Evolutionary conservation across 2,797 vertebrate genomes (phyloP), one percentile per base, ranked within the genome.

Genomic region (Eremophila alpestris): DNA sequence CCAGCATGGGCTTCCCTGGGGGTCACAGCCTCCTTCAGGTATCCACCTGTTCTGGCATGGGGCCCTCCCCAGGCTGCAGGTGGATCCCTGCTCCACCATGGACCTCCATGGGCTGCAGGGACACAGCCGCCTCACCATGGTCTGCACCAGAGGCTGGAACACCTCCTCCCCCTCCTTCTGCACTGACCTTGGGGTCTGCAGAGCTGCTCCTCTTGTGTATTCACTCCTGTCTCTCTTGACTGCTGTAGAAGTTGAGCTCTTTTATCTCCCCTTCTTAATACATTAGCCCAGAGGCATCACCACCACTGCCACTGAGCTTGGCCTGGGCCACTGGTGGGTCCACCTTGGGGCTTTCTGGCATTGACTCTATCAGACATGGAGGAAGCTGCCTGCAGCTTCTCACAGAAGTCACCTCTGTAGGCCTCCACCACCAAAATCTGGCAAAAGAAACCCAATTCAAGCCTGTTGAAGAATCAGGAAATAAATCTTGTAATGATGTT

Each of bases 241-340:
- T 52, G n/a, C 45, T 80, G 68, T 13, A 59, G 29, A 45, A 34
- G 20, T 34, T 30, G 38, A 46, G 11, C 29, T 11, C 10, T 64
- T 64, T 65, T 8, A 9, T 46, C 2, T 1, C 6, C 10, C 10
- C 1, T 5, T 40, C 55, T 77, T 32, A 34, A 17, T 11, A 5
- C 16, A 1, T 67, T 34, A 8, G 9, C 23, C 40, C 71, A 43
- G 29, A 46, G 78, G 36, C 3, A 8, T n/a, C 52, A 5, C 18
- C n/a, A 12, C 29, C 3, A 2, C n/a, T n/a, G n/a, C 8, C 0
- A 0, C 46, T 34, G 77, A 19, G 7, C 32, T 40, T 13, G 7
- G 20, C 7, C 51, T 41, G 71, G 40, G 23, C 49, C 46, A 11
- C 40, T 12, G 43, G 6, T 18, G 7, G 15, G 6, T 43, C 36